Base-by-base conservation (phyloP, 2,888 invertebrate species). In the Thalpophila matura region DNA sequence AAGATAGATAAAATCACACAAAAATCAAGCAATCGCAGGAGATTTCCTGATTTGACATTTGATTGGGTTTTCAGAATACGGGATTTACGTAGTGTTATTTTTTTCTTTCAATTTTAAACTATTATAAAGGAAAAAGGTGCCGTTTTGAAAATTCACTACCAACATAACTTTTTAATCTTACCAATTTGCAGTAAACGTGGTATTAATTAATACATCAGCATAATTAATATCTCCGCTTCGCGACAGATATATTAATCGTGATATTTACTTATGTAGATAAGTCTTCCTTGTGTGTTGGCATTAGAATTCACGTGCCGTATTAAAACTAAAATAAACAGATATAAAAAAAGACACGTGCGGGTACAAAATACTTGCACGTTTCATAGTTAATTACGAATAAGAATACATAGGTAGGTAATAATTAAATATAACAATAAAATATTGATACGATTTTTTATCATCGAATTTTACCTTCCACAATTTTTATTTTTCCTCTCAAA, bases 301-400 rank as follows among this genome's bases (percentile, higher is more conserved):
- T 71, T 60, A 77, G 57, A 62, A 76, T 71, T 76, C 77, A 79
- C 62, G 77, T 76, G 66, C 47, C 55, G 54, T 61, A 56, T 24
- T 69, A 46, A 60, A 57, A 35, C 60, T 54, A 33, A 62, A 59
- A 62, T 70, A 66, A 42, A 51, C 50, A 46, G 16, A 10, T 45
- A 59, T 26, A 63, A 33, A 42, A 33, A 74, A 60, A 54, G 24
- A 74, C 51, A 75, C 76, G 63, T 70, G 76, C 70, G 50, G 49
- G 37, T 40, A 31, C 1, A 29, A 47, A 54, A 31, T 46, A 53
- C 26, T 33, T 1, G 20, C 75, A 69, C 76, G 51, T 75, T 43
- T 12, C 5, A n/a, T 40, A n/a, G 12, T 18, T 18, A 33, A 4
- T 5, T 24, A 24, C 24, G 3, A 24, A 24, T 14, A 14, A 14